Evolutionary conservation across 2,797 vertebrate species (phyloP), one percentile per base, ranked within the genome.

Genomic region (Falco rusticolus): DNA sequence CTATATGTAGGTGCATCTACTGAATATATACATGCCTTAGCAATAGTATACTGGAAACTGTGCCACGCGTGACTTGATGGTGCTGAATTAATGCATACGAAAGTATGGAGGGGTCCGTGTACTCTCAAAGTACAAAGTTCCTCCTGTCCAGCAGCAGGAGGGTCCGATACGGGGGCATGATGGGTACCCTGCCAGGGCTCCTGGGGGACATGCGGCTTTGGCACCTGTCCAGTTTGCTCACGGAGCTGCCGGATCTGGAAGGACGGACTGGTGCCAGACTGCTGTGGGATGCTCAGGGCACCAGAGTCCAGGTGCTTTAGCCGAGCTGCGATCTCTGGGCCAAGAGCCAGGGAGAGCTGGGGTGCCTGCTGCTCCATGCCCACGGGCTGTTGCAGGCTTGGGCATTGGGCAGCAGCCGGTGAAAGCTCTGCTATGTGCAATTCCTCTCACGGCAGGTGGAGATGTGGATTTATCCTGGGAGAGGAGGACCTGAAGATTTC

Each of bases 21-120:
- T 39, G 94, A 96, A 87, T 89, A 95, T 89, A 96, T 50, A 88
- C 87, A 84, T 51, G 87, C 77, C 89, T 91, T 92, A 94, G 87
- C 92, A 65, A 88, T 22, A 68, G 53, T 50, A 63, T 87, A 86
- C 79, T 54, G 53, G 68, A 78, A 93, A 71, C 69, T 7, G 57
- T 59, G 92, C 81, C 89, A 77, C 24, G 0, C 17, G 3, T 33
- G 31, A 48, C 57, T 26, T 31, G 39, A 45, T 74, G 88, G 43
- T 65, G 78, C 81, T 43, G 63, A 91, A 69, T 63, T 89, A 91
- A 72, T 6, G 54, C 0, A 0, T 92, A 92, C 57, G 65, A 11
- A 90, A 94, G 74, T 72, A 63, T 21, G 50, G 68, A 80, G 33
- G 53, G 65, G 53, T 78, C 80, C 69, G 2, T 24, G 43, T 34